Evolutionary conservation across 2,797 vertebrate species (phyloP).

Genomic region (Ciconia nigra): DNA sequence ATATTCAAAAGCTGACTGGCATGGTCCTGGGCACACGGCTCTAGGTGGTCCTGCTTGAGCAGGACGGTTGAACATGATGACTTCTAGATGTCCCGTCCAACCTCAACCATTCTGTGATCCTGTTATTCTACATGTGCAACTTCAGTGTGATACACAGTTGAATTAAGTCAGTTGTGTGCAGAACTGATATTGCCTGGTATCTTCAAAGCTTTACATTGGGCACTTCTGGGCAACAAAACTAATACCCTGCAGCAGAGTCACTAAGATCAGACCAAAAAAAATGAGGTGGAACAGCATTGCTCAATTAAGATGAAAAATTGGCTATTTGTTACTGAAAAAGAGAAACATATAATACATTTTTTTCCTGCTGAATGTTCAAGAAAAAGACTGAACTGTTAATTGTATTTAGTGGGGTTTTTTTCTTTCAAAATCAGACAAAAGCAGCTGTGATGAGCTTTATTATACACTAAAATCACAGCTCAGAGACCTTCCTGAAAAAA

Average conservation of each 20-base stretch:
- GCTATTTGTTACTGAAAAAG: background rate
- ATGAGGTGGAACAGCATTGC: background rate
- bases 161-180: background rate
- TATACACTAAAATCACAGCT: background rate
- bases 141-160: background rate
- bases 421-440: background rate
- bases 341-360: background rate
- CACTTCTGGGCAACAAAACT: background rate
- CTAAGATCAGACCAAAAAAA: background rate
- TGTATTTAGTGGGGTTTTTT: background rate
- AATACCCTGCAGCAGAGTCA: background rate
- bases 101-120: background rate
- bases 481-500: background rate
- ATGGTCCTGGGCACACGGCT: accelerated
- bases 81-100: background rate
- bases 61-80: background rate
- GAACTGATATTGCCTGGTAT: background rate
- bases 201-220: background rate
- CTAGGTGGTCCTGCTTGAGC: background rate
- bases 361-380: background rate
- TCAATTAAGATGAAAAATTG: background rate
- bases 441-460: background rate
- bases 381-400: background rate
- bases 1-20: background rate
- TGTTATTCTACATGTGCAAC: background rate